Evolutionary conservation across 2,888 invertebrate species (phyloP), one percentile per base, ranked within the genome.

Genomic region (Harmothoe impar): DNA sequence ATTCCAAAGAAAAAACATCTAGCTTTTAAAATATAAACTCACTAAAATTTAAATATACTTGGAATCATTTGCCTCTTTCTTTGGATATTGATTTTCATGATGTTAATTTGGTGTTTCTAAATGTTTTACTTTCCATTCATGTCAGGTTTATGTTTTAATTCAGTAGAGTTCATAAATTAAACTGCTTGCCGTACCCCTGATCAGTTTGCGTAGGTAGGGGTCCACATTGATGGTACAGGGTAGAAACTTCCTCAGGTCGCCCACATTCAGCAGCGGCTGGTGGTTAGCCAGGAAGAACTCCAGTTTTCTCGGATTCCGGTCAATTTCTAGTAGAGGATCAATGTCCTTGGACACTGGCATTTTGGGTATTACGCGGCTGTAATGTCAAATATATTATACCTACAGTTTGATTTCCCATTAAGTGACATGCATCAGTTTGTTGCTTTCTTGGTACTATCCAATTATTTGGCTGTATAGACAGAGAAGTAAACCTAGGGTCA

Each of bases 221-320:
- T 99, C 99, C 90, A 99, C 96, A 96, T 99, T 99, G 94, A 99
- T 99, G 25, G 99, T 99, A 96, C 99, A 99, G 0, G 99, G 99
- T 92, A 99, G 96, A 96, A 99, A 99, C 94, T 99, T 98, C 95
- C 98, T 98, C 94, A 99, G 94, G 92, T 96, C 96, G 25, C 94
- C 95, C n/a, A 96, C 95, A n/a, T 95, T 96, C 35, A 96, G 94
- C 90, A 95, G 92, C 0, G 95, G 95, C 90, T 93, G 94, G 91
- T 99, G 98, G 95, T 98, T 98, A 92, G 98, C 97, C 51, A 99
- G 96, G 95, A 99, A 99, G 91, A 98, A 98, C 94, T 99, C 99
- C 93, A 99, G 97, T 96, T 99, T 99, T 88, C 98, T 97, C 94
- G 98, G 98, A 96, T 99, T 99, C 90, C 99, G 97, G 96, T 99